Evolutionary conservation across 2,113 vertebrate species (phyloP).

Genomic region (Scatophagus argus): DNA sequence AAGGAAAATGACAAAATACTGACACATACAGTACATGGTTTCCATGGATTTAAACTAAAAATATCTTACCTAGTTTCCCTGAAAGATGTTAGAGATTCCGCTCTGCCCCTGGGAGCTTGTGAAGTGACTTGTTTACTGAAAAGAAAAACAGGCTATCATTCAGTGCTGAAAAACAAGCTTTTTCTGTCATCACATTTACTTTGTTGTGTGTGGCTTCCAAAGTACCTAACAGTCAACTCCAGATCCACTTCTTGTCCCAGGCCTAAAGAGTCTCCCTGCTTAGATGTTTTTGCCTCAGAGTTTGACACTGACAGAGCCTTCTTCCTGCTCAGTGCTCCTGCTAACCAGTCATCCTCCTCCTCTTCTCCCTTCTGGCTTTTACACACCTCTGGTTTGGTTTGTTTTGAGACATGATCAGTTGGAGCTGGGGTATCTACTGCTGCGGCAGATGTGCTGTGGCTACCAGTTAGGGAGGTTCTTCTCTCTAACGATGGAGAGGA

Average conservation of each 20-base stretch:
- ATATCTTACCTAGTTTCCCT: constrained; percentile 60
- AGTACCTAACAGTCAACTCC: constrained; percentile 65
- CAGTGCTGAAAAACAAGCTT: not conserved
- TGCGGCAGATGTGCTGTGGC: not conserved
- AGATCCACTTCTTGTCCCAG: constrained; percentile 29
- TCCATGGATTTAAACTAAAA: not conserved
- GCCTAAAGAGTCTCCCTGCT: constrained; percentile 45
- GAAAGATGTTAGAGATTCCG: constrained; percentile 36
- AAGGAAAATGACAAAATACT: not conserved
- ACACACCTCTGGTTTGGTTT: constrained; percentile 32
- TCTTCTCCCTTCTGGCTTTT: constrained; percentile 41
- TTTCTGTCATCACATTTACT: not conserved
- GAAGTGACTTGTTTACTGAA: constrained; percentile 68
- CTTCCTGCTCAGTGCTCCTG: constrained; percentile 82
- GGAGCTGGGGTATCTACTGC: not conserved
- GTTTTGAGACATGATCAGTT: constrained; percentile 45
- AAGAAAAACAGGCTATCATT: constrained; percentile 19
- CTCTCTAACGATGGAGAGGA: constrained; percentile 57
- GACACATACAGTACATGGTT: not conserved
- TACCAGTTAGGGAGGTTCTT: constrained; percentile 29
- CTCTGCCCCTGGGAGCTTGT: constrained; percentile 46
- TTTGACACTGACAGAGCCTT: constrained; percentile 72
- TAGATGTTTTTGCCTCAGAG: constrained; percentile 58
- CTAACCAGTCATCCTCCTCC: constrained; percentile 86
- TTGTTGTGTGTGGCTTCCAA: not conserved